These are phyloP conservation scores for Vireo altiloquus DNA, from an alignment of 2,113 vertebrate genomes.

Conservation along the genomic window DNA sequence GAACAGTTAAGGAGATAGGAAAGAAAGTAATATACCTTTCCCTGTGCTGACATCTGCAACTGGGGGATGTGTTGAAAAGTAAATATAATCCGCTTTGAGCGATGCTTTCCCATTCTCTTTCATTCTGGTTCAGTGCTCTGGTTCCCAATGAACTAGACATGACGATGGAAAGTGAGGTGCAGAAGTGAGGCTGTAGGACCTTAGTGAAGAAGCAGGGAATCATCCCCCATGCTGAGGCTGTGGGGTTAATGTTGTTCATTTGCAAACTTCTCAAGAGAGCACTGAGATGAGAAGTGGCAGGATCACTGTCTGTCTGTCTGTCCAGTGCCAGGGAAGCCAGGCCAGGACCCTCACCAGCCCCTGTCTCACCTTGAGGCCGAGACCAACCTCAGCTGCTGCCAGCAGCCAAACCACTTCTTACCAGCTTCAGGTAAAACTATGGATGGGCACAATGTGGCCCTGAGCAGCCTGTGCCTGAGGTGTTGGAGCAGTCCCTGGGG, in stretches of 20 bases:
- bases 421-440: neutral
- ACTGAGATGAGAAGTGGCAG: neutral
- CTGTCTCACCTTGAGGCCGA: neutral
- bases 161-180: neutral
- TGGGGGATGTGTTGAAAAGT: neutral
- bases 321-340: neutral
- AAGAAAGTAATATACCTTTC: neutral
- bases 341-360: neutral
- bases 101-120: neutral
- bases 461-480: rapidly evolving
- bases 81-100: neutral
- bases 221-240: rapidly evolving
- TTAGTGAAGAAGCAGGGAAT: rapidly evolving
- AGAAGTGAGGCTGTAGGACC: neutral
- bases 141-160: neutral
- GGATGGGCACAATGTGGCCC: neutral
- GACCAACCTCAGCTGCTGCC: neutral
- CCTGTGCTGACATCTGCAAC: neutral
- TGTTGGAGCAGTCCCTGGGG: neutral
- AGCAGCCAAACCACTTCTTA: neutral
- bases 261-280: neutral
- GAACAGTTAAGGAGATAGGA: neutral
- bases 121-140: neutral
- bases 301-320: neutral
- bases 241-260: neutral